Conservation (phyloP, 64 coral and sea anemone species). For the Pocillopora verrucosa region DNA sequence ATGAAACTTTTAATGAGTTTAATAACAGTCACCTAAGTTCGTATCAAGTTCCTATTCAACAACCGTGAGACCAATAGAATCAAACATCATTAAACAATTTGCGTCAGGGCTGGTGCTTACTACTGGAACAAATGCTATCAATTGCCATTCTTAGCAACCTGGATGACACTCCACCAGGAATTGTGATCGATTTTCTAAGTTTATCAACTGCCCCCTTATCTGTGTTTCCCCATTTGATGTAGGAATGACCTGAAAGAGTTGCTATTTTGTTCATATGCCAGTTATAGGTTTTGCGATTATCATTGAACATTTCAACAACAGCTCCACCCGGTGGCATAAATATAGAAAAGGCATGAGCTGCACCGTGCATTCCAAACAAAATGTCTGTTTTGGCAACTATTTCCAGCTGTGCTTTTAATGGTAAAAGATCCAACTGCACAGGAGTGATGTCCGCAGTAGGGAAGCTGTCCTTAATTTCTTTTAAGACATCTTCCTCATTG, state of each 20-base stretch:
- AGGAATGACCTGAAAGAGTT: neutral
- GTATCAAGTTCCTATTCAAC: too few relatives aligned
- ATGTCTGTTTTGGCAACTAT: constrained; percentile 19
- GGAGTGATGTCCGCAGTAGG: neutral
- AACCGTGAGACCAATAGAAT: too few relatives aligned
- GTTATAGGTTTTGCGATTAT: neutral
- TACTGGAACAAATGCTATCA: neutral
- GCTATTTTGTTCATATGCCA: constrained; percentile 12
- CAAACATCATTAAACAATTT: too few relatives aligned
- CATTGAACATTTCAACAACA: constrained; percentile 24
- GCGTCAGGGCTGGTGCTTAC: neutral
- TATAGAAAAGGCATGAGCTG: constrained; percentile 16
- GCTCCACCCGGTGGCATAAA: constrained; percentile 21
- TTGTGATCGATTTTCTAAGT: neutral
- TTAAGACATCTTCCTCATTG: constrained; percentile 23
- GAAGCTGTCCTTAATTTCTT: neutral
- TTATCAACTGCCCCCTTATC: neutral
- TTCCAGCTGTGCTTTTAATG: constrained; percentile 7
- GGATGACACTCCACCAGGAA: neutral
- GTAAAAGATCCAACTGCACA: neutral
- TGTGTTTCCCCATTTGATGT: neutral
- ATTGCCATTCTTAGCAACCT: neutral
- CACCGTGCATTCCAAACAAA: constrained; percentile 34
- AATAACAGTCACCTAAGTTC: too few relatives aligned
- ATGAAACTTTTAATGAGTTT: too few relatives aligned